Evolutionary conservation across 2,888 invertebrate species (phyloP), one percentile per base, ranked within the genome.

Genomic region (Pollenia labialis): DNA sequence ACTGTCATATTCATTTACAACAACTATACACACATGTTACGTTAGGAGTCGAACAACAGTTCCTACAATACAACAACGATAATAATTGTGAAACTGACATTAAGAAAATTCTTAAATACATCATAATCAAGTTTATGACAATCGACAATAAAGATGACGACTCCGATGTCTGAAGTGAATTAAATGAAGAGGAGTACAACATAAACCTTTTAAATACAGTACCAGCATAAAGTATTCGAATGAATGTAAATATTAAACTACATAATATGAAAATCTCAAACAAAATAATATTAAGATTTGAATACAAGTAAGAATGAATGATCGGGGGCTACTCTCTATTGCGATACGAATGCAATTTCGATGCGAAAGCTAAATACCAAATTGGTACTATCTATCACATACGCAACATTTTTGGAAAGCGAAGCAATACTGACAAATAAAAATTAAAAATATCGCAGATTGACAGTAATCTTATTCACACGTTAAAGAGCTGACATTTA

Each of bases 101-200:
- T 77, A 76, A 81, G 76, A 60, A 85, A 81, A 68, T 85, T 81
- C 50, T 79, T 72, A 85, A 85, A 85, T 85, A 72, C 68, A 84
- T 81, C 80, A 75, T 85, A 85, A 85, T 76, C 62, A 85, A 83
- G 69, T 69, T 75, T 75, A 69, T 56, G 58, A 80, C 83, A 83
- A 76, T 80, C 71, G 83, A 76, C 77, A 86, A 83, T 86, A 81
- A 72, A 80, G 86, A 86, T 86, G 82, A 83, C 76, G 66, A 86
- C 75, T 79, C 42, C 68, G 64, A 83, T 83, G 86, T 81, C 86
- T 83, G 83, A 58, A 68, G 62, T 80, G 68, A 71, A 60, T 56
- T 23, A 66, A 66, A n/a, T 48, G 14, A 66, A 71, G 52, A 42
- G 42, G 16, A 42, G 66, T 66, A 32, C 11, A 18, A 48, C 7